Conservation (phyloP, 2,888 invertebrate species). For the Apotomis capreana region DNA sequence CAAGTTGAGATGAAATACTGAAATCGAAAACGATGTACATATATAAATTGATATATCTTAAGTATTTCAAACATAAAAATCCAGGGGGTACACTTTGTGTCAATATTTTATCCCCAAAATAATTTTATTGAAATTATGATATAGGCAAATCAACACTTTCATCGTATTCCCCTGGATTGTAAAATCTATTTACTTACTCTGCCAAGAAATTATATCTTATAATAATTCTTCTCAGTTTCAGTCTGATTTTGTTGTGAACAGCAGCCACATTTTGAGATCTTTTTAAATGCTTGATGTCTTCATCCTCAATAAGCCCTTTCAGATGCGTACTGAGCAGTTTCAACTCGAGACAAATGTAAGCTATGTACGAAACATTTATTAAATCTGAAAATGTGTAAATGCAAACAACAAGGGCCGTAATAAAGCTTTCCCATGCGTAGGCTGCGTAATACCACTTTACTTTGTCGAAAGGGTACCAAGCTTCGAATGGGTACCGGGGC, state of each 20-base stretch:
- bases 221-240: conserved; percentile 62
- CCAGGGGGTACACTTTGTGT: too few relatives aligned
- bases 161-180: too few relatives aligned
- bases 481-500: conserved; percentile 69
- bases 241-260: conserved; percentile 53
- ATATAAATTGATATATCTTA: too few relatives aligned
- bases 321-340: conserved; percentile 62
- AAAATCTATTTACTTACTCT: conserved; percentile 52
- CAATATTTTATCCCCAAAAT: too few relatives aligned
- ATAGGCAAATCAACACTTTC: too few relatives aligned
- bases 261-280: conserved; percentile 43
- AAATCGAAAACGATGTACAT: background rate
- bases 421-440: conserved; percentile 69
- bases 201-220: conserved; percentile 60
- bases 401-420: conserved; percentile 65
- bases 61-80: too few relatives aligned
- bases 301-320: conserved; percentile 55
- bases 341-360: conserved; percentile 70
- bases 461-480: conserved; percentile 76
- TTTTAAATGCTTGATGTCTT: conserved; percentile 55
- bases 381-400: conserved; percentile 62
- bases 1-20: conserved; percentile 63
- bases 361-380: conserved; percentile 60
- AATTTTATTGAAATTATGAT: too few relatives aligned
- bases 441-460: conserved; percentile 64